Conservation (phyloP, 2,888 invertebrate species). For the Atherix ibis region DNA sequence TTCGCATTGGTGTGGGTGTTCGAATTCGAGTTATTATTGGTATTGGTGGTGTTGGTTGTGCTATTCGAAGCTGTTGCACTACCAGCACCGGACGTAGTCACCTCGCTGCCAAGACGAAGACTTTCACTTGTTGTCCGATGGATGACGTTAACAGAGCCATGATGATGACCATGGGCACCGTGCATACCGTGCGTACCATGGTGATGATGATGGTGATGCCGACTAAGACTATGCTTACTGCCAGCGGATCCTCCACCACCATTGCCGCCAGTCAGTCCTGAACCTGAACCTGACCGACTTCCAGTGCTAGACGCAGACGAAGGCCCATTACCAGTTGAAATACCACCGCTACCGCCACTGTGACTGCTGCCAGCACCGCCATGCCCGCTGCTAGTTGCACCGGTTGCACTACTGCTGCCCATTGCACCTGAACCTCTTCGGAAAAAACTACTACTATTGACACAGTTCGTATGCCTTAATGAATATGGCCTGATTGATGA, state of each 20-base stretch:
- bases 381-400: no score
- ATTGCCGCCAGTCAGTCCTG: not conserved
- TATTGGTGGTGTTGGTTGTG: constrained; percentile 19
- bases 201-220: constrained; percentile 16
- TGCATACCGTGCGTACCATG: constrained; percentile 11
- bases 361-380: not conserved
- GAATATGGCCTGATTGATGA: no score
- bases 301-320: not conserved
- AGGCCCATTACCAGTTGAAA: not conserved
- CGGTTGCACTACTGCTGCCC: no score
- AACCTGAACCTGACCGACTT: not conserved
- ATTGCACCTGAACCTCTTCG: no score
- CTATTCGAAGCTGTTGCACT: constrained; percentile 6
- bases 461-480: no score
- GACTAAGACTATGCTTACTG: constrained; percentile 17
- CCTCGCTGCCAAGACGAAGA: constrained; percentile 36
- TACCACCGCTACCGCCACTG: not conserved
- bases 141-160: no score
- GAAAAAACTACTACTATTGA: no score
- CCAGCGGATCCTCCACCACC: not conserved
- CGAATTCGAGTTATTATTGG: constrained; percentile 11
- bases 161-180: constrained; percentile 6
- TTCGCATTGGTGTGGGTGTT: constrained; percentile 11
- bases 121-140: constrained; percentile 59
- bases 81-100: constrained; percentile 12